Percentiles rank a stretch among this genome's conserved stretches.
Conservation (phyloP, 2,888 invertebrate genomes). For the Eulithis testata region DNA sequence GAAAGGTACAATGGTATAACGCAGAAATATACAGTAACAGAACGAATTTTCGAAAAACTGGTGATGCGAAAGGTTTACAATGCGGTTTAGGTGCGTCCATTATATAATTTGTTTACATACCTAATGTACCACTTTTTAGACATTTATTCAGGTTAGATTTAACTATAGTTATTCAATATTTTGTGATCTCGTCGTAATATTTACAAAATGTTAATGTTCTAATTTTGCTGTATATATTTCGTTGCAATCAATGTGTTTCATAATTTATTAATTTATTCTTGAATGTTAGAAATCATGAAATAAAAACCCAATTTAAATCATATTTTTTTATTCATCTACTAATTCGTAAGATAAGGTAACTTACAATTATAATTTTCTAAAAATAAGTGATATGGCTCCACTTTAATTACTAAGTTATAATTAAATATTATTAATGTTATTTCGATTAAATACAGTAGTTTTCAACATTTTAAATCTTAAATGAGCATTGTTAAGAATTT, state of each 20-base stretch:
- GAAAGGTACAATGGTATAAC: too few relatives aligned
- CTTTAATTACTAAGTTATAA: slow-evolving; percentile 54
- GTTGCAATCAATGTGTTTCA: slow-evolving; percentile 42
- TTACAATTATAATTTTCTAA: slow-evolving; percentile 68
- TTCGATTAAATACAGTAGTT: slow-evolving; percentile 24
- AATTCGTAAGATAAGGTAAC: slow-evolving; percentile 69
- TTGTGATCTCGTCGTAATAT: slow-evolving; percentile 9
- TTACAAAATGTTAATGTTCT: slow-evolving; percentile 8
- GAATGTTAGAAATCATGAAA: slow-evolving; percentile 45
- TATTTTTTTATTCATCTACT: slow-evolving; percentile 53
- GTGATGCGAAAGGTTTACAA: slow-evolving; percentile 9
- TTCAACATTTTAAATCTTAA: slow-evolving; percentile 27
- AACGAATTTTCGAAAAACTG: background rate
- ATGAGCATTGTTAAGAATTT: slow-evolving; percentile 38
- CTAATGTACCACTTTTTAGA: too few relatives aligned
- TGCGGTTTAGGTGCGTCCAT: background rate
- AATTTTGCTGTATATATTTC: slow-evolving; percentile 18
- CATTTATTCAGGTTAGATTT: too few relatives aligned
- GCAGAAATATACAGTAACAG: background rate
- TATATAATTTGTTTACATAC: background rate
- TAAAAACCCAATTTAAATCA: slow-evolving; percentile 57
- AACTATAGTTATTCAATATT: slow-evolving; percentile 5
- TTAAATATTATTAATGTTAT: slow-evolving; percentile 38
- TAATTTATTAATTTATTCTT: slow-evolving; percentile 39
- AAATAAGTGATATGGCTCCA: slow-evolving; percentile 79